phyloP scores from a whole-genome alignment of 2,797 vertebrate species.

The Otolemur crassicaudatus region DNA sequence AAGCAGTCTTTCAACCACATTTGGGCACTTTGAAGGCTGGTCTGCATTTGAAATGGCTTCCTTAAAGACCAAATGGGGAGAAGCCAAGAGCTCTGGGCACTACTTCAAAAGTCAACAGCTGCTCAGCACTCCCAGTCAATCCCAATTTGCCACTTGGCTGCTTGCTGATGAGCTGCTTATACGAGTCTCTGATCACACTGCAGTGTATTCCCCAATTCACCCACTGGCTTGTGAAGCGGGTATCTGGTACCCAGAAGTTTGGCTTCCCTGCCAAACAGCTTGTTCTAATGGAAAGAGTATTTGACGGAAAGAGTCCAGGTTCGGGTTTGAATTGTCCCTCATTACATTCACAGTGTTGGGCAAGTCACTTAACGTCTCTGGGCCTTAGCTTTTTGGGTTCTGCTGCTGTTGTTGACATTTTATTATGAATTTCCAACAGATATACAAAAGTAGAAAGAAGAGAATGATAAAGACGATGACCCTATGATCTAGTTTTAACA shows the following conservation, averaged over 20 bases:
- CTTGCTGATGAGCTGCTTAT: slow-evolving; percentile 73
- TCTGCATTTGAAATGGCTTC: slow-evolving; percentile 64
- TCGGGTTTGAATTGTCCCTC: slow-evolving; percentile 40
- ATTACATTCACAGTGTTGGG: background rate
- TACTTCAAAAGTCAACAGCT: slow-evolving; percentile 79
- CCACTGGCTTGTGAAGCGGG: slow-evolving; percentile 58
- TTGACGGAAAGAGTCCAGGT: slow-evolving; percentile 34
- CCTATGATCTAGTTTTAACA: background rate
- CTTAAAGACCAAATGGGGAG: slow-evolving; percentile 58
- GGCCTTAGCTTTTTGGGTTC: background rate
- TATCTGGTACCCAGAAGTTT: slow-evolving; percentile 62
- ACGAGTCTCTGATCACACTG: slow-evolving; percentile 57
- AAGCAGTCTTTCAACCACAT: background rate
- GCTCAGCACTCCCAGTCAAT: slow-evolving; percentile 74
- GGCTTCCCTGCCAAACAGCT: slow-evolving; percentile 62
- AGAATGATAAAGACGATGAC: background rate
- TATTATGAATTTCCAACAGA: slow-evolving; percentile 37
- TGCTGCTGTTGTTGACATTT: background rate
- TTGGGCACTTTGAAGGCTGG: slow-evolving; percentile 50
- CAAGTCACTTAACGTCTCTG: background rate
- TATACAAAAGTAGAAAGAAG: background rate
- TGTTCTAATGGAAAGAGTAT: slow-evolving; percentile 51
- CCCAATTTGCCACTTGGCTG: slow-evolving; percentile 80
- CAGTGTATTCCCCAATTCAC: slow-evolving; percentile 47
- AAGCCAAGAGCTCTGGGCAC: slow-evolving; percentile 74